Conservation (phyloP, 2,797 vertebrate genomes). For the Acanthurus tractus region DNA sequence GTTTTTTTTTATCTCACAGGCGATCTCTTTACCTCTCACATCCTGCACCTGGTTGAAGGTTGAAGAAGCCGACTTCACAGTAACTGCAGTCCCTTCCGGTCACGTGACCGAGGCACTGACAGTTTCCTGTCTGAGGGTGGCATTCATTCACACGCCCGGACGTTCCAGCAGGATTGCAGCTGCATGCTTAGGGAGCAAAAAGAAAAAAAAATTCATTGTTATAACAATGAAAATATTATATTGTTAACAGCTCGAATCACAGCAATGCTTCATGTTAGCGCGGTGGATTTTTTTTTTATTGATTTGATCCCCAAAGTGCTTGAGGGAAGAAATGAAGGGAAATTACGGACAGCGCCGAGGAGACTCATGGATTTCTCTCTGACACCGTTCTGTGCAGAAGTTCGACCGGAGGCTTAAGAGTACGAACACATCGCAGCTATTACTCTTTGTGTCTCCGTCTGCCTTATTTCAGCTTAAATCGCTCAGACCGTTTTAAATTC, state of each 20-base stretch:
- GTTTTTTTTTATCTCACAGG: too few species aligned
- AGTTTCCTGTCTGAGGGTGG: conserved; percentile 86
- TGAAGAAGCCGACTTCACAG: conserved; percentile 89
- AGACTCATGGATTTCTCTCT: conserved; percentile 34
- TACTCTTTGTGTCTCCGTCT: conserved; percentile 31
- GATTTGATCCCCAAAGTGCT: conserved; percentile 29
- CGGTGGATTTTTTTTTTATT: conserved; percentile 9
- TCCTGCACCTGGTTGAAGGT: conserved; percentile 84
- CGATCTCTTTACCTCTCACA: conserved; percentile 87
- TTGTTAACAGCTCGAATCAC: conserved; percentile 16
- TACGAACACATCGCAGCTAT: conserved; percentile 34
- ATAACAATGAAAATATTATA: conserved; percentile 2
- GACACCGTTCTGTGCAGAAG: conserved; percentile 21
- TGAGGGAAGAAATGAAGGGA: conserved; percentile 19
- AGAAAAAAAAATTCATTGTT: conserved; percentile 7
- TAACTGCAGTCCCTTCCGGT: conserved; percentile 86
- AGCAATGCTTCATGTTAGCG: not conserved
- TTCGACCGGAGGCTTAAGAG: conserved; percentile 21
- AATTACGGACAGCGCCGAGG: conserved; percentile 27
- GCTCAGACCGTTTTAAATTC: conserved; percentile 27
- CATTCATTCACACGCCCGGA: conserved; percentile 79
- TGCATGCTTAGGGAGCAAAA: conserved; percentile 83
- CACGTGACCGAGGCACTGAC: conserved; percentile 89
- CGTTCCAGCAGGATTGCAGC: conserved; percentile 85
- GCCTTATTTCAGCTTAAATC: conserved; percentile 42